These are phyloP conservation scores for Paracyclopina nana DNA, from an alignment of 1,140 invertebrate species.

Conservation along the genomic window DNA sequence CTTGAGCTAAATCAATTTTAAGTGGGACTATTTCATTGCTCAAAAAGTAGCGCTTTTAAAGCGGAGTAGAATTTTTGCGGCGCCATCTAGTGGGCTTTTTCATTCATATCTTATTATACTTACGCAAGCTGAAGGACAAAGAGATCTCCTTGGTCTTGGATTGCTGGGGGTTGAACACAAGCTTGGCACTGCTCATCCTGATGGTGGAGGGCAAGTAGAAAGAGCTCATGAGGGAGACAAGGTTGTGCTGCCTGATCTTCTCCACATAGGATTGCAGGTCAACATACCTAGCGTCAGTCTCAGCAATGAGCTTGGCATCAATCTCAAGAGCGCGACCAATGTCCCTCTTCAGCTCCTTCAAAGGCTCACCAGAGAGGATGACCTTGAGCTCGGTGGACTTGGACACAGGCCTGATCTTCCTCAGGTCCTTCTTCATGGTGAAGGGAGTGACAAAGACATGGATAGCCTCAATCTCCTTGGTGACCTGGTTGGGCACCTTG, in stretches of 20 bases:
- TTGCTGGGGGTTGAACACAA: too few species aligned
- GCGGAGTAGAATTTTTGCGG: too few species aligned
- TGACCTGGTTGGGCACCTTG: slow-evolving; percentile 1
- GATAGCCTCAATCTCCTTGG: slow-evolving; percentile 6
- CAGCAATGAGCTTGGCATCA: too few species aligned
- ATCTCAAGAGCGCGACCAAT: neutral
- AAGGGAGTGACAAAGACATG: slow-evolving; percentile 8
- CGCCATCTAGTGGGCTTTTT: too few species aligned
- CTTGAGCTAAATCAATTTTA: too few species aligned
- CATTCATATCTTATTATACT: too few species aligned
- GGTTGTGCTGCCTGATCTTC: neutral
- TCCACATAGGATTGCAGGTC: neutral
- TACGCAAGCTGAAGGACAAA: too few species aligned
- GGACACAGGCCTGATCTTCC: neutral
- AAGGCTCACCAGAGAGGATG: slow-evolving; percentile 3
- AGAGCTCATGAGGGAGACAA: neutral
- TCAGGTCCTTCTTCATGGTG: neutral
- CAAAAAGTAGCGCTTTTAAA: too few species aligned
- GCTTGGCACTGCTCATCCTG: too few species aligned
- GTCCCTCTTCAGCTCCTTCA: slow-evolving; percentile 9
- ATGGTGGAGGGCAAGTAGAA: too few species aligned
- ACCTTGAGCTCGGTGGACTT: neutral
- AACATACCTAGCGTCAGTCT: too few species aligned
- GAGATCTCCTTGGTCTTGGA: slow-evolving; percentile 8
- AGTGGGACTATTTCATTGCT: too few species aligned